phyloP scores from a whole-genome alignment of 1,140 invertebrate species.

The Onthophagus taurus region DNA sequence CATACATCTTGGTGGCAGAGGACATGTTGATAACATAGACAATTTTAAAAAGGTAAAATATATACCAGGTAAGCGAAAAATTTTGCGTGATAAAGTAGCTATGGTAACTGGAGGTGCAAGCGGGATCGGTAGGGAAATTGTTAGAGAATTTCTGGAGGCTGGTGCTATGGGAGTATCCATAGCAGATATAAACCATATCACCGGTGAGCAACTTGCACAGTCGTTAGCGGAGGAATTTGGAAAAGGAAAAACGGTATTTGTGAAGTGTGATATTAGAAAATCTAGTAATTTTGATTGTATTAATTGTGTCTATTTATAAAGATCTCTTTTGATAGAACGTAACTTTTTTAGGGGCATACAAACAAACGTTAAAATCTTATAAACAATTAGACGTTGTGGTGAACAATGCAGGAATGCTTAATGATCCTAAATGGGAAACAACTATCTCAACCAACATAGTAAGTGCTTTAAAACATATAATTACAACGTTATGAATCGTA shows the following conservation, averaged over 20 bases:
- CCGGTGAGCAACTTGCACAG: slow-evolving; percentile 1
- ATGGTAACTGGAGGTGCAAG: slow-evolving; percentile 45
- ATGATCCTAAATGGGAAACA: slow-evolving; percentile 7
- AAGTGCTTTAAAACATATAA: no score
- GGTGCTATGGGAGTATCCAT: slow-evolving; percentile 35
- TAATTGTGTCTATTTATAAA: no score
- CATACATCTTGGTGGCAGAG: no score
- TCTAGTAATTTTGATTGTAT: slow-evolving; percentile 2
- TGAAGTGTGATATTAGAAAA: slow-evolving; percentile 10
- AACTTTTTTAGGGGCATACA: slow-evolving; percentile 3
- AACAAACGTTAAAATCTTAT: slow-evolving; percentile 8
- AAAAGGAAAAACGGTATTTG: background rate
- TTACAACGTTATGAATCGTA: no score
- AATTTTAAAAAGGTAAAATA: no score
- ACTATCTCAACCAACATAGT: slow-evolving; percentile 7
- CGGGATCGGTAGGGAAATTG: slow-evolving; percentile 43
- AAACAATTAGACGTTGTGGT: slow-evolving; percentile 2
- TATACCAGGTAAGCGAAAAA: no score
- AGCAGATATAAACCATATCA: slow-evolving; percentile 1
- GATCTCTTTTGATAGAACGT: no score
- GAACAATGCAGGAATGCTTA: slow-evolving; percentile 10
- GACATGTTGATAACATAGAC: no score
- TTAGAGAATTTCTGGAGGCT: slow-evolving; percentile 36
- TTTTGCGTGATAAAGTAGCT: slow-evolving; percentile 33
- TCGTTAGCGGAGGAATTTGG: slow-evolving; percentile 3